Percentiles rank a stretch among this genome's conserved stretches.
phyloP scores from a whole-genome alignment of 2,888 invertebrate species.

The Acanthosepion esculentum region DNA sequence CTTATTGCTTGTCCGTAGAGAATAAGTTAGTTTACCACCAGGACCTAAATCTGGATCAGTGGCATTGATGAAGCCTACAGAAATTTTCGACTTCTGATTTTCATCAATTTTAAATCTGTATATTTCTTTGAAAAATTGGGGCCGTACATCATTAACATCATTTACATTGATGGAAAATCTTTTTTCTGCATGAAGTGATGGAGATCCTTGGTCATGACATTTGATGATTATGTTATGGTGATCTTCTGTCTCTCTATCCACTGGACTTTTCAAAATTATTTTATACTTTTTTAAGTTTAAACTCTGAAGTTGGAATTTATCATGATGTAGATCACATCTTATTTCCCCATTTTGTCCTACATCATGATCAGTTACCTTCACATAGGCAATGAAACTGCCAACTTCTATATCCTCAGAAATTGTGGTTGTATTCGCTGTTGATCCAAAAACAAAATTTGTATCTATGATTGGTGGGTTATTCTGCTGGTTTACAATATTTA shows the following conservation, averaged over 20 bases:
- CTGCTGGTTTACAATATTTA: slow-evolving; percentile 20
- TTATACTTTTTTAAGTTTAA: slow-evolving; percentile 8
- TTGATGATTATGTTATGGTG: slow-evolving; percentile 4
- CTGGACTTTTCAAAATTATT: slow-evolving; percentile 7
- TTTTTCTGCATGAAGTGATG: not conserved
- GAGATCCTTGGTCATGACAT: slow-evolving; percentile 20
- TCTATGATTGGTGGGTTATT: not conserved
- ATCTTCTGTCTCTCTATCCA: not conserved
- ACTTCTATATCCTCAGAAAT: not conserved
- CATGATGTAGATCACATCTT: not conserved
- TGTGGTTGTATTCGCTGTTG: not conserved
- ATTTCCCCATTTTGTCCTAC: not conserved
- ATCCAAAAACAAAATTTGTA: not conserved
- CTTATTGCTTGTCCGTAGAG: not conserved
- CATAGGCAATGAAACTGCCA: slow-evolving; percentile 4
- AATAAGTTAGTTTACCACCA: slow-evolving; percentile 8
- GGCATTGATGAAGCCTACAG: not conserved
- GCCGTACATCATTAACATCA: not conserved
- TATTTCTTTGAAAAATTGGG: slow-evolving; percentile 2
- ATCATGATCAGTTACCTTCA: not conserved
- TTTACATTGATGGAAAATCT: not conserved
- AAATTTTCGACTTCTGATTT: not conserved
- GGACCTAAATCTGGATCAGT: not conserved
- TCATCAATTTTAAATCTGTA: slow-evolving; percentile 21
- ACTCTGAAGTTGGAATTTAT: slow-evolving; percentile 8